Base-by-base conservation (phyloP, 2,888 invertebrate species). In the Lasioglossum calceatum region DNA sequence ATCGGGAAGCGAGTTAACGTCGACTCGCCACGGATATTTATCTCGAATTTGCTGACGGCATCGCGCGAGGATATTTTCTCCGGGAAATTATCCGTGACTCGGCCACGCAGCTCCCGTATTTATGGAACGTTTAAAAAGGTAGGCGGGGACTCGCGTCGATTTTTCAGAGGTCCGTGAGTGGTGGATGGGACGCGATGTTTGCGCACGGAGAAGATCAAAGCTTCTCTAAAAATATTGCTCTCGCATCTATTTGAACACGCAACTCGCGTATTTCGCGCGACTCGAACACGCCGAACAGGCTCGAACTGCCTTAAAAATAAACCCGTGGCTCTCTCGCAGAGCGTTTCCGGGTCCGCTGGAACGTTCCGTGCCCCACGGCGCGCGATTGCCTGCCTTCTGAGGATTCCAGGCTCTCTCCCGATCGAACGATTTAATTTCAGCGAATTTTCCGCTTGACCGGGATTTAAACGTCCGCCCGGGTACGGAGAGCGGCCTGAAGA, bases 221-320 rank as follows among this genome's bases (percentile, higher is more conserved):
- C 58, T 36, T 79, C 67, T 72, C 76, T 73, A 84, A 85, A 84
- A 85, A 84, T 85, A 84, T 85, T 78, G 47, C 84, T 58, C 54
- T 42, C 58, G 32, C 2, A 47, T 23, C 78, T 71, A 84, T 78
- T 77, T 50, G 10, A 42, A 50, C 23, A n/a, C 12, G 23, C 32
- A 27, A 50, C 54, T 58, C 1, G 64, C 58, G 12, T 58, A n/a
- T 58, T 58, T n/a, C n/a, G n/a, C 27, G 7, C 50, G 14, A 42
- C 36, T 84, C 73, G 5, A 2, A 4, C 39, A 32, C 27, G 42
- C 27, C 27, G 27, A 27, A 27, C 27, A 27, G 27, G 27, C 27
- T 27, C n/a, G 36, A 72, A n/a, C 36, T 4, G 23, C 3, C 36
- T 83, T 14, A 44, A 79, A 79, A 85, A 75, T 71, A 71, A 75